Conservation (phyloP, 2,113 vertebrate species). For the Struthio camelus region DNA sequence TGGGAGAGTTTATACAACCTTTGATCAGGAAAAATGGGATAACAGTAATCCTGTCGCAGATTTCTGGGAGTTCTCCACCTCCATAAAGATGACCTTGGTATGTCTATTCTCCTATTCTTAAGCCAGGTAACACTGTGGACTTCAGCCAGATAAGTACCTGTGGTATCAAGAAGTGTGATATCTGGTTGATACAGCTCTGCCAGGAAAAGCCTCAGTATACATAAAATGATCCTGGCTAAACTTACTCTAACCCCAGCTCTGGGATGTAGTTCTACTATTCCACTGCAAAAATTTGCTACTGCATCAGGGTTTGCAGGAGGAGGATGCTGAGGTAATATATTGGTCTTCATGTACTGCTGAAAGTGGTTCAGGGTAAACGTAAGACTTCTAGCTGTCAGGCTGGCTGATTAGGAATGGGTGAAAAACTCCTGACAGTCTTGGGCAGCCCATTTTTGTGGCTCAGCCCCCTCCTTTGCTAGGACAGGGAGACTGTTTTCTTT, state of each 20-base stretch:
- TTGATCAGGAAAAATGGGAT: not conserved
- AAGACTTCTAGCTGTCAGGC: not conserved
- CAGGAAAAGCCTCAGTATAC: not conserved
- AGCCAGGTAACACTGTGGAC: not conserved
- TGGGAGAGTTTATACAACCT: not conserved
- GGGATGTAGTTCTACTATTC: not conserved
- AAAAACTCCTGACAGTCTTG: not conserved
- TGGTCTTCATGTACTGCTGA: not conserved
- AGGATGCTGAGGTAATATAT: not conserved
- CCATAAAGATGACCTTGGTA: not conserved
- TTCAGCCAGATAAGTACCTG: not conserved
- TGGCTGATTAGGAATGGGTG: not conserved
- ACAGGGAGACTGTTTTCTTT: not conserved
- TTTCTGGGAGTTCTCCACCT: not conserved
- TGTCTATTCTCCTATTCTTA: not conserved
- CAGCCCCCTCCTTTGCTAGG: not conserved
- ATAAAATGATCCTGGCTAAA: rapidly evolving
- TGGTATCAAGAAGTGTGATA: not conserved
- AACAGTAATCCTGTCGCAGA: not conserved
- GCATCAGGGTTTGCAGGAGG: not conserved
- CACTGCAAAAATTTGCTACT: not conserved
- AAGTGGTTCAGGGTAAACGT: not conserved
- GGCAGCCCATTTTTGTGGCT: not conserved
- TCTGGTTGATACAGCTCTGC: not conserved
- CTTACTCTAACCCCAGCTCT: not conserved